These are phyloP conservation scores for Platypus cylindrus DNA, from an alignment of 2,888 invertebrate species.

Conservation along the genomic window DNA sequence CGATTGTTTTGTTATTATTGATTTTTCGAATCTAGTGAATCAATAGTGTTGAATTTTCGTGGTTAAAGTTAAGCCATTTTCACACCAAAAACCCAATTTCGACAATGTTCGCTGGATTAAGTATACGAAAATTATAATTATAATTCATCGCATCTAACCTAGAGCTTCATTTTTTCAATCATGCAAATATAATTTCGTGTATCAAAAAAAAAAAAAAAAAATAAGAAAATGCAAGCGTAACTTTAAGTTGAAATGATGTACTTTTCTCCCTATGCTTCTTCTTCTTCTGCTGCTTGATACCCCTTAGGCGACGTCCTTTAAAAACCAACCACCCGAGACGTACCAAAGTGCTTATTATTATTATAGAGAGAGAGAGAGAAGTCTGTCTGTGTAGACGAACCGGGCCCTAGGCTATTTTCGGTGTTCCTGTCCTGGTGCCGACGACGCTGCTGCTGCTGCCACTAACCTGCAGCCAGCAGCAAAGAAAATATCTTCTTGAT, in stretches of 20 bases:
- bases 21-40: no score
- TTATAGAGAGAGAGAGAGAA: no score
- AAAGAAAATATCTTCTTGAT: slow-evolving; percentile 12
- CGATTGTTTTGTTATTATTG: no score
- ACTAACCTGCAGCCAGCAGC: slow-evolving; percentile 12
- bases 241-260: no score
- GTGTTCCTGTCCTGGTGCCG: slow-evolving; percentile 18
- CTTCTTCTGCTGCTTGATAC: neutral
- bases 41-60: no score
- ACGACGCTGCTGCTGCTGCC: slow-evolving; percentile 26
- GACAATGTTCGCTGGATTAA: no score
- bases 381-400: slow-evolving; percentile 23
- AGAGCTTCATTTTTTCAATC: no score
- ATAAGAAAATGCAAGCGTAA: slow-evolving; percentile 6
- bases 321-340: slow-evolving; percentile 8
- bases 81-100: no score
- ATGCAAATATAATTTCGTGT: slow-evolving; percentile 14
- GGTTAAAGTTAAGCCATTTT: no score
- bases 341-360: slow-evolving; percentile 25
- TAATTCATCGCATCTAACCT: no score
- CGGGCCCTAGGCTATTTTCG: slow-evolving; percentile 25
- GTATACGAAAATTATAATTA: no score
- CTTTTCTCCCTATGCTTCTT: slow-evolving; percentile 2
- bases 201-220: slow-evolving; percentile 9
- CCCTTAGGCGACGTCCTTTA: slow-evolving; percentile 9